Base-by-base conservation (phyloP, 2,113 vertebrate species). In the Dromaius novaehollandiae region DNA sequence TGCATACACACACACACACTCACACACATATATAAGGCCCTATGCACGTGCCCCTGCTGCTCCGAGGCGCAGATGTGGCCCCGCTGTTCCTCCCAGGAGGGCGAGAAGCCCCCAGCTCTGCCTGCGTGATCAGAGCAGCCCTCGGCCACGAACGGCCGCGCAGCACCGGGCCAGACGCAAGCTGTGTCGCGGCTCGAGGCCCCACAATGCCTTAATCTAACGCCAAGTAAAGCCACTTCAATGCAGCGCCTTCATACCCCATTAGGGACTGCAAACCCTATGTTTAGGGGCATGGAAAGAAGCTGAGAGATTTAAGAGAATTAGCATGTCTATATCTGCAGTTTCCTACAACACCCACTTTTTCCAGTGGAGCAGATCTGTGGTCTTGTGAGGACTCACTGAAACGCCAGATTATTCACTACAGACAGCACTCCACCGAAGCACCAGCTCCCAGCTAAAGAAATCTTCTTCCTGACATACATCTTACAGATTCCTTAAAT, bases 191-290 rank as follows among this genome's bases (percentile, higher is more conserved):
- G 1, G 71, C 86, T 86, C 69, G 51, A 68, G 70, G 84, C 78
- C 90, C 60, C 73, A 95, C 82, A 77, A 89, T n/a, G 64, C 89
- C 90, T 77, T 84, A 50, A 65, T 2, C 0, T 48, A 51, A 58
- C 28, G 71, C 81, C 91, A 94, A 93, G 50, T 25, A 81, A 91
- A 93, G 87, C 90, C 89, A 96, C 86, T 93, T 92, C 71, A 96
- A 48, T 60, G 68, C 4, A 2, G 44, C 82, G 81, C n/a, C 56
- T 58, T 82, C 87, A 77, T 73, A 66, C 4, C 63, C 84, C 82
- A 50, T 68, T 63, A 80, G 40, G 68, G 89, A 91, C 26, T 92
- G n/a, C 68, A 94, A 83, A 96, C 76, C 66, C 91, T 77, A 2
- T 83, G 82, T 95, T 95, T 89, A 95, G 64, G 46, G 82, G 66